Conservation (phyloP, 2,888 invertebrate genomes). For the Aphidoletes aphidimyza region DNA sequence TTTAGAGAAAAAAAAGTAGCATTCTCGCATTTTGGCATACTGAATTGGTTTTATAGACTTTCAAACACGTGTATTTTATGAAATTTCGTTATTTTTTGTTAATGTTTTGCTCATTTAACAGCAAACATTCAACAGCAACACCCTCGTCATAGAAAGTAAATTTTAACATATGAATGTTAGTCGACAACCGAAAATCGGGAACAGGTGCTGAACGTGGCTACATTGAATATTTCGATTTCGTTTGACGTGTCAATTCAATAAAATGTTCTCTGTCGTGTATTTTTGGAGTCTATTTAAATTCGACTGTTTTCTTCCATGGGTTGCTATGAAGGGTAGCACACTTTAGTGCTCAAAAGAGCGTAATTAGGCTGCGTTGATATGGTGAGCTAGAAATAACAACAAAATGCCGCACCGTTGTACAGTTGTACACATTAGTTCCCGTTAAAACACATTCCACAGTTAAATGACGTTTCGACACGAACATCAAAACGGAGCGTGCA, state of each 20-base stretch:
- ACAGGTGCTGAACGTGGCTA: background rate
- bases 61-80: too few species aligned
- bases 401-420: background rate
- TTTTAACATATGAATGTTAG: background rate
- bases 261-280: background rate
- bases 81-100: too few species aligned
- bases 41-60: too few species aligned
- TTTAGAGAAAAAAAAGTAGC: too few species aligned
- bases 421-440: background rate
- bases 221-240: background rate
- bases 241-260: background rate
- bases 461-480: conserved; percentile 35
- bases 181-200: background rate
- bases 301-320: background rate
- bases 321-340: background rate
- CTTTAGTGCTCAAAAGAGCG: background rate
- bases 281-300: background rate
- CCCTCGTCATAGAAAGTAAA: background rate
- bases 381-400: background rate
- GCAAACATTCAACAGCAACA: too few species aligned
- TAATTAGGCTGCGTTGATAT: conserved; percentile 25
- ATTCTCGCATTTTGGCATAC: too few species aligned
- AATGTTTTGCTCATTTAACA: too few species aligned
- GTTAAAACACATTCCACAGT: background rate
- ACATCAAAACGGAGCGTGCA: background rate